Conservation (phyloP, 2,797 vertebrate species). For the Acestrorhynchus altus region DNA sequence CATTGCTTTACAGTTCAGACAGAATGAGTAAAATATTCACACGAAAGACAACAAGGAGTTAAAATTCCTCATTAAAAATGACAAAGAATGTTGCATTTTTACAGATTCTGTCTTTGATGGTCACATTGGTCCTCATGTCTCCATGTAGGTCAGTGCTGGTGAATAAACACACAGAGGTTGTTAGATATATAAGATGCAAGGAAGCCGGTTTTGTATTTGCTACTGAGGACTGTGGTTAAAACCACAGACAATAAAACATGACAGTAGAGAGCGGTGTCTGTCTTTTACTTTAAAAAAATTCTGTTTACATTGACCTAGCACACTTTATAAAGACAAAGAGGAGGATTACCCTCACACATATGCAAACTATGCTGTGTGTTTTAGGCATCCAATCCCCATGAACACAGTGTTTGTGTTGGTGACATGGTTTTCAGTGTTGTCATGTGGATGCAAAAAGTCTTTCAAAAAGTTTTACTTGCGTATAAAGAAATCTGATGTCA, state of each 20-base stretch:
- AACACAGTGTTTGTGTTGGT: too few species aligned
- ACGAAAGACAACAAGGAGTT: neutral
- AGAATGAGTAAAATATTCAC: neutral
- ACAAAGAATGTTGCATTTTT: neutral
- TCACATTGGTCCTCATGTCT: constrained; percentile 51
- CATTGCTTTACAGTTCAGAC: neutral
- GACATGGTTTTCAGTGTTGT: too few species aligned
- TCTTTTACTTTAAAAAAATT: neutral
- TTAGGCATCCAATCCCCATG: too few species aligned
- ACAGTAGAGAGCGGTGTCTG: neutral
- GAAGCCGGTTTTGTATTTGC: constrained; percentile 7
- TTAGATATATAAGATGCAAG: neutral
- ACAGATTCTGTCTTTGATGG: neutral
- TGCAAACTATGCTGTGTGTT: neutral
- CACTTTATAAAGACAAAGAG: neutral
- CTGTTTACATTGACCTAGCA: neutral
- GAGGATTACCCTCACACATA: neutral
- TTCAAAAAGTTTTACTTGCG: too few species aligned
- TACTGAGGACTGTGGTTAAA: constrained; percentile 11
- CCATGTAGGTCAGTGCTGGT: constrained; percentile 65
- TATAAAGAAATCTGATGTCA: too few species aligned
- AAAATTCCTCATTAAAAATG: neutral
- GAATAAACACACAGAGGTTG: neutral
- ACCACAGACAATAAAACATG: constrained; percentile 1
- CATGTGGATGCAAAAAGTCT: too few species aligned